Conservation (phyloP, 2,797 vertebrate genomes). For the Gymnothorax javanicus region DNA sequence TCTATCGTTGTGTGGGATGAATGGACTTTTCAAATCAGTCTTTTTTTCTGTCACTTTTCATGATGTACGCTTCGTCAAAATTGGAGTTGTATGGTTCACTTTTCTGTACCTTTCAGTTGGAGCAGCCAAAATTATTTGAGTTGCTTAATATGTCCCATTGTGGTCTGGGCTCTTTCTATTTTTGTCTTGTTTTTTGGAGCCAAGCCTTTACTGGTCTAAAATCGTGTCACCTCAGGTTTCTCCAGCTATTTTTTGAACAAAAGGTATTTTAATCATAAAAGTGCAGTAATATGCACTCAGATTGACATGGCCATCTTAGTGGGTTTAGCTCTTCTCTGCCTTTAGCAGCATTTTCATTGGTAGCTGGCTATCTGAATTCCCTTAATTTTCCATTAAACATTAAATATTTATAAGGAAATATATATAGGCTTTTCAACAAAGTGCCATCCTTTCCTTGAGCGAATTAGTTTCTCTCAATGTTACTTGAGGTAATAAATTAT, state of each 20-base stretch:
- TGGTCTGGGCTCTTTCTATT: conserved; percentile 25
- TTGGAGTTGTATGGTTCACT: no score
- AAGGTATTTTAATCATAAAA: conserved; percentile 46
- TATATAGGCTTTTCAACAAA: conserved; percentile 49
- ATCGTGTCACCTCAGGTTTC: conserved; percentile 41
- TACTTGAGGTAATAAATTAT: background rate
- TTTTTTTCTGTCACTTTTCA: no score
- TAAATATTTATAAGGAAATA: conserved; percentile 49
- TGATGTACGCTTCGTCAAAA: no score
- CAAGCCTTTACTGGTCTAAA: conserved; percentile 30
- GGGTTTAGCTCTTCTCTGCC: conserved; percentile 35
- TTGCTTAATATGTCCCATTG: conserved; percentile 33
- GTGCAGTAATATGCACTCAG: conserved; percentile 61
- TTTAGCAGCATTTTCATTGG: conserved; percentile 41
- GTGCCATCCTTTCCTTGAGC: conserved; percentile 33
- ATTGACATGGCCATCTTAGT: conserved; percentile 45
- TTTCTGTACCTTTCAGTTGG: background rate
- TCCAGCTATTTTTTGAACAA: conserved; percentile 48
- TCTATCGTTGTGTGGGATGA: no score
- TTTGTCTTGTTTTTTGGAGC: conserved; percentile 20
- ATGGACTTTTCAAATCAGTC: no score
- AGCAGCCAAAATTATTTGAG: conserved; percentile 16
- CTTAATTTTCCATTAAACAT: conserved; percentile 57
- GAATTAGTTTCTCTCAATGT: conserved; percentile 43
- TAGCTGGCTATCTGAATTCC: conserved; percentile 49